Evolutionary conservation across 2,113 vertebrate species (phyloP), one percentile per base, ranked within the genome.

Genomic region (Jaculus jaculus): DNA sequence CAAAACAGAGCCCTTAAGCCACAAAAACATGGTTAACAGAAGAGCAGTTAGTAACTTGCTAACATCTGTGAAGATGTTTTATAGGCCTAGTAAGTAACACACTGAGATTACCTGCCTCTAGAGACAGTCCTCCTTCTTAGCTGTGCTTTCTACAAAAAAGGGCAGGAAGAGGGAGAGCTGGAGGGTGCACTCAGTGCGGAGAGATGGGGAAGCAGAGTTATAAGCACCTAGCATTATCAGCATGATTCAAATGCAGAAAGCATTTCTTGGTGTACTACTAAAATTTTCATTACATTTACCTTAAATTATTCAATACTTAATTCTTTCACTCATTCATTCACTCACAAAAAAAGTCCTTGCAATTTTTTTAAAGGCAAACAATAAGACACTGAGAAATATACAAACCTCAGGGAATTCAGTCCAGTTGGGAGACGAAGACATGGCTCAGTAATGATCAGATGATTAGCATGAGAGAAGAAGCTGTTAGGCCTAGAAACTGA

Each of bases 21-120:
- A 89, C 87, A 79, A 96, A 15, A 20, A 87, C 84, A 93, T 47
- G 3, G 61, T 94, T 89, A 96, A 89, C 37, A 94, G 88, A 87
- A 23, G 24, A 11, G 68, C 82, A 47, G 8, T 16, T 47, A 89
- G 34, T 92, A 92, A 90, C 72, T 39, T 86, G 58, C 39, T 88
- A 92, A 12, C 24, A 83, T 84, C 74, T 95, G 80, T 95, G 51
- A 65, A 69, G 47, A 51, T n/a, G 32, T 34, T 79, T 60, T 90
- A 93, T 42, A 92, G 54, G 72, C 26, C 51, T n/a, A 24, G 20
- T 32, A 82, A 95, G 79, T 75, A 80, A 91, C 94, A 94, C 93
- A 71, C 2, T 39, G 60, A 81, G 12, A 51, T 16, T 87, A 81
- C 15, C 8, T 93, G 47, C 28, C 13, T 94, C 66, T 84, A 61